phyloP scores from a whole-genome alignment of 2,888 invertebrate genomes.

The Epiblema foenella region DNA sequence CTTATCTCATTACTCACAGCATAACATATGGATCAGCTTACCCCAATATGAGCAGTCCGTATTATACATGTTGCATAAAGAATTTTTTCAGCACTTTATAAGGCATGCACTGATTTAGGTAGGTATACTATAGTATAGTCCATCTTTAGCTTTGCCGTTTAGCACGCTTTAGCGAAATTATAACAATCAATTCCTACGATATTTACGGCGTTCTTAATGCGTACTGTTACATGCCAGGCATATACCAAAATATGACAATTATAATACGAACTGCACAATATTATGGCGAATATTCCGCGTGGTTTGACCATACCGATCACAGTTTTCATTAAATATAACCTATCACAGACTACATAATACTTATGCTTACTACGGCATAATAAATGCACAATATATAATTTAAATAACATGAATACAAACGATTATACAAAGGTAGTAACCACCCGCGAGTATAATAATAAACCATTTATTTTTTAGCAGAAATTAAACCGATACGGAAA shows the following conservation, averaged over 20 bases:
- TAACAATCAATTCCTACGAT: constrained; percentile 8
- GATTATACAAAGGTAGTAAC: constrained; percentile 5
- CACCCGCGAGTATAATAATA: background rate
- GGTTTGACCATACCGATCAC: constrained; percentile 70
- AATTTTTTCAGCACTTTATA: background rate
- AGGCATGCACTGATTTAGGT: background rate
- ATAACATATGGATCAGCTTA: background rate
- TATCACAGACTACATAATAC: constrained; percentile 66
- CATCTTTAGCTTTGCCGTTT: background rate
- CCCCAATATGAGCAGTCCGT: constrained; percentile 16
- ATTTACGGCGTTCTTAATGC: constrained; percentile 14
- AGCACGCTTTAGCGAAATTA: background rate
- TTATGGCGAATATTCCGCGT: constrained; percentile 53
- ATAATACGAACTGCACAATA: constrained; percentile 49
- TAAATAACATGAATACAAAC: constrained; percentile 12
- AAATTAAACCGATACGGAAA: no score
- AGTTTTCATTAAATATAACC: constrained; percentile 58
- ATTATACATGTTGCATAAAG: background rate
- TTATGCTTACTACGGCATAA: constrained; percentile 20
- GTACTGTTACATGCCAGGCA: background rate
- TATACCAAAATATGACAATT: background rate
- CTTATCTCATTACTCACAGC: constrained; percentile 24
- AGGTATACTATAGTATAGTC: no score
- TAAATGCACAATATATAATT: constrained; percentile 14
- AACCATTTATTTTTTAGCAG: background rate